Evolutionary conservation across 2,888 invertebrate genomes (phyloP).

Genomic region (Antheraea yamamai): DNA sequence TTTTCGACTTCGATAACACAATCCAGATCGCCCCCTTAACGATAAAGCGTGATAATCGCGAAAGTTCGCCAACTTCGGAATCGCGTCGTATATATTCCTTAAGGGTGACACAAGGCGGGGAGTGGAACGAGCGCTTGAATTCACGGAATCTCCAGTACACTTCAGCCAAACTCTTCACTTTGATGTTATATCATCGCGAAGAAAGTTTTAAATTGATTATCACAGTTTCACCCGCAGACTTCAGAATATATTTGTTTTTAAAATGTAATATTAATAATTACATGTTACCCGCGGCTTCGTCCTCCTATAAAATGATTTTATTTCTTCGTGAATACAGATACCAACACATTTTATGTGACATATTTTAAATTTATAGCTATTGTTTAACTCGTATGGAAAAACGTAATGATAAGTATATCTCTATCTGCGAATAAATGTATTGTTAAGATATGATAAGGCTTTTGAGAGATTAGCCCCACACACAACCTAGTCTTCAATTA

Average conservation of each 20-base stretch:
- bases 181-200: conserved; percentile 26
- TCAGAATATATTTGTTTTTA: background rate
- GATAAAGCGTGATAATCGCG: conserved; percentile 21
- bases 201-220: conserved; percentile 26
- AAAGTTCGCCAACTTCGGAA: conserved; percentile 26
- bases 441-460: no score
- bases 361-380: no score
- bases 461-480: no score
- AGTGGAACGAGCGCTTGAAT: conserved; percentile 23
- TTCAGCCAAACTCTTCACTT: conserved; percentile 28
- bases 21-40: conserved; percentile 6
- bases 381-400: no score
- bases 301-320: no score
- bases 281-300: background rate
- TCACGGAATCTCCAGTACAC: conserved; percentile 21
- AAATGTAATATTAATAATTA: background rate
- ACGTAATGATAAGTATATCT: no score
- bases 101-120: background rate
- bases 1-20: conserved; percentile 28
- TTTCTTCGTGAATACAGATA: no score
- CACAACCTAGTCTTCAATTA: no score
- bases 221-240: background rate
- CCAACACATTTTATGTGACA: no score
- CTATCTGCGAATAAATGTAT: no score
- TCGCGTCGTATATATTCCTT: conserved; percentile 14